Evolutionary conservation across 1,140 invertebrate genomes (phyloP).

Genomic region (Drosophila ercepeae): DNA sequence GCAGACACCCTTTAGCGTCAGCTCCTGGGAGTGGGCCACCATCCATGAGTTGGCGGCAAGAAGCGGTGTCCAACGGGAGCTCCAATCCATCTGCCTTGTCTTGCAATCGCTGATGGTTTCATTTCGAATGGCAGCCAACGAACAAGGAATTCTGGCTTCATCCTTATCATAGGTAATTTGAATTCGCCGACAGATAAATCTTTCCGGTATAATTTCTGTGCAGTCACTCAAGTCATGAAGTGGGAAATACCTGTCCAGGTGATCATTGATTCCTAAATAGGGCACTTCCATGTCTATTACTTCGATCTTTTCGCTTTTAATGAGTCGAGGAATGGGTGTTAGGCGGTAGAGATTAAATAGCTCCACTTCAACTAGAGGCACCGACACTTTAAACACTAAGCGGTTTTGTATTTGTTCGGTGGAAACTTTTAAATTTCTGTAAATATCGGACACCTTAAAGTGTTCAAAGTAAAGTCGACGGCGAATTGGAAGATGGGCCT

Average conservation of each 20-base stretch:
- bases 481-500: background rate
- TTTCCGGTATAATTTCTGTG: conserved; percentile 4
- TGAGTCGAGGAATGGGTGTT: conserved; percentile 19
- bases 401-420: background rate
- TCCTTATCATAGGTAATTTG: conserved; percentile 8
- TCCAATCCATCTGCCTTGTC: background rate
- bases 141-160: background rate
- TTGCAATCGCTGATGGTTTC: background rate
- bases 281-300: conserved; percentile 18
- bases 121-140: conserved; percentile 17
- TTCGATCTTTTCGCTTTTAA: conserved; percentile 2
- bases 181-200: conserved; percentile 2
- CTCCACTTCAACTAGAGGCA: conserved; percentile 18
- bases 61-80: conserved; percentile 13
- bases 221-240: conserved; percentile 4
- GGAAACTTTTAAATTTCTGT: conserved; percentile 1
- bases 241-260: conserved; percentile 18
- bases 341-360: conserved; percentile 18
- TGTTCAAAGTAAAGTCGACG: conserved; percentile 4
- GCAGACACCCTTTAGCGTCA: conserved; percentile 13
- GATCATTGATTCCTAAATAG: conserved; percentile 16
- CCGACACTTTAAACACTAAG: conserved; percentile 10
- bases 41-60: conserved; percentile 25
- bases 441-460: conserved; percentile 1
- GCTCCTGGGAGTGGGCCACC: conserved; percentile 19